A percentile compares a stretch with the other conserved stretches of the same genome.
These are phyloP conservation scores for Chloropsis hardwickii DNA, from an alignment of 2,113 vertebrate species.

Conservation along the genomic window DNA sequence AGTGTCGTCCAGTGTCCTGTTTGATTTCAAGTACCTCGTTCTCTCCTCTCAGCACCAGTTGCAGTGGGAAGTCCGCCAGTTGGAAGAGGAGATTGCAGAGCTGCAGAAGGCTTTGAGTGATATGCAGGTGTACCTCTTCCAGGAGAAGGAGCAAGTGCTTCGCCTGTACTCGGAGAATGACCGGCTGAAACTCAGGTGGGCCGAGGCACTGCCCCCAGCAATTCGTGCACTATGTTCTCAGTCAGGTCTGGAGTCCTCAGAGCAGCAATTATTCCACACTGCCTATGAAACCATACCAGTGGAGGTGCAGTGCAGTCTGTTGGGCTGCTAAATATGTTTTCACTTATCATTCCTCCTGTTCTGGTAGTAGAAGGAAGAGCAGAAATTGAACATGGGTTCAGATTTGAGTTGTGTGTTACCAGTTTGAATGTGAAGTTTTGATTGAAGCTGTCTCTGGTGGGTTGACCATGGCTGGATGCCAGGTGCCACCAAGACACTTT, in stretches of 20 bases:
- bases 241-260: neutral
- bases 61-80: conserved; percentile 83
- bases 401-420: neutral
- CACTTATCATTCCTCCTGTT: neutral
- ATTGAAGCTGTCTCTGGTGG: neutral
- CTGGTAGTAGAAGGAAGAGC: neutral
- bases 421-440: neutral
- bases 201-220: neutral
- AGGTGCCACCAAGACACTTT: neutral
- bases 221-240: accelerated
- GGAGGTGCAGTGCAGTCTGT: neutral
- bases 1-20: neutral
- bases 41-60: conserved; percentile 81
- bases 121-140: conserved; percentile 93
- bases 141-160: conserved; percentile 90
- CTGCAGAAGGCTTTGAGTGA: conserved; percentile 92
- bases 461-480: neutral
- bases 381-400: neutral
- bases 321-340: neutral
- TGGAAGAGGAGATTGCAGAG: conserved; percentile 86
- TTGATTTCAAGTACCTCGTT: neutral
- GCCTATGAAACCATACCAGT: accelerated
- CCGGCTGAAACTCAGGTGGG: conserved; percentile 91
- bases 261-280: neutral
- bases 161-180: conserved; percentile 94